phyloP scores from a whole-genome alignment of 2,888 invertebrate genomes.

The Lasioglossum lativentre region DNA sequence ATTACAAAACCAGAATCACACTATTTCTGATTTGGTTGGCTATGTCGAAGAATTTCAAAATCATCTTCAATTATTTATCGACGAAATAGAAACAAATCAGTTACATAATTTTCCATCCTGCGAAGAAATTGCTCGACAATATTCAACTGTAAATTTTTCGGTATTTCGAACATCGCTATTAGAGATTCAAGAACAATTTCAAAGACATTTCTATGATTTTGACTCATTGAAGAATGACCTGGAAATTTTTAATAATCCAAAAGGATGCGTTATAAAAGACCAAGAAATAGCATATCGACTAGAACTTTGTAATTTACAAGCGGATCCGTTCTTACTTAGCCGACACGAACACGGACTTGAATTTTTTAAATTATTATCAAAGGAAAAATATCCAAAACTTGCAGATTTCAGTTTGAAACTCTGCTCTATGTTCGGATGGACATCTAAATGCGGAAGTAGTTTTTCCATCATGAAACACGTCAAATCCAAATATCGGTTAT shows the following conservation, averaged over 20 bases:
- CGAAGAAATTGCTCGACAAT: not conserved
- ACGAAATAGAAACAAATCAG: not conserved
- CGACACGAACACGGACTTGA: not conserved
- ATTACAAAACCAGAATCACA: not conserved
- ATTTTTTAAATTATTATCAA: slow-evolving; percentile 8
- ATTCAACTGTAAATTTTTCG: not conserved
- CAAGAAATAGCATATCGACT: not conserved
- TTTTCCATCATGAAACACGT: not conserved
- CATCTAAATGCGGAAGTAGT: not conserved
- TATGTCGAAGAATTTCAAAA: not conserved
- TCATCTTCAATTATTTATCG: not conserved
- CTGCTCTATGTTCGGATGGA: not conserved
- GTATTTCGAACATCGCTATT: not conserved
- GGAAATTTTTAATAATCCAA: not conserved
- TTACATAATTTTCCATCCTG: not conserved
- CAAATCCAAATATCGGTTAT: not conserved
- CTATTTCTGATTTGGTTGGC: not conserved
- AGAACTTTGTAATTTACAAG: not conserved
- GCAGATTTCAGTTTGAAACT: not conserved
- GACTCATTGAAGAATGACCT: not conserved
- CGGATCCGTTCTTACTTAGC: not conserved
- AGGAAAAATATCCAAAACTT: not conserved
- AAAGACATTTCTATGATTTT: not conserved
- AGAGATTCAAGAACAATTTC: not conserved
- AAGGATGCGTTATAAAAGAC: not conserved